Evolutionary conservation across 1,140 invertebrate species (phyloP).

Genomic region (Diuraphis noxia): DNA sequence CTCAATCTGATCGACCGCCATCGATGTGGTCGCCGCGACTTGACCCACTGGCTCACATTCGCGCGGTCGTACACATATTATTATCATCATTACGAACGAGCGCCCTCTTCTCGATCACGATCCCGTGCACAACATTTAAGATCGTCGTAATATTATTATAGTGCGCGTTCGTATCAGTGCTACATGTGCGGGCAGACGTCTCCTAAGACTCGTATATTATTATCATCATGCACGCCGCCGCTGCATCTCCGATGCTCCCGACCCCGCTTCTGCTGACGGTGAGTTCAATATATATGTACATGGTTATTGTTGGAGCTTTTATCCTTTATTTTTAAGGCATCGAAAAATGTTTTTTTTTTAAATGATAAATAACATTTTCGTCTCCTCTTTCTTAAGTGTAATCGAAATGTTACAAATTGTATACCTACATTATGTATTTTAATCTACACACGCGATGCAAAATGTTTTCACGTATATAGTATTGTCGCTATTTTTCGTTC

Average conservation of each 20-base stretch:
- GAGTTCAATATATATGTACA: neutral
- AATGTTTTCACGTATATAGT: neutral
- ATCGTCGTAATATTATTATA: neutral
- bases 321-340: neutral
- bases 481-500: neutral
- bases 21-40: neutral
- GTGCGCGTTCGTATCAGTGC: neutral
- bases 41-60: slow-evolving; percentile 39
- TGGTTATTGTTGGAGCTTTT: neutral
- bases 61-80: no score
- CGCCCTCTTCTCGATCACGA: neutral
- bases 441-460: no score
- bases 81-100: neutral
- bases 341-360: neutral
- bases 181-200: neutral
- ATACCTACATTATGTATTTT: no score
- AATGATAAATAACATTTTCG: no score
- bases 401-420: neutral
- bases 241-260: neutral
- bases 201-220: neutral
- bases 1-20: neutral
- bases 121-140: neutral
- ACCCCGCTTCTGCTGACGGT: neutral
- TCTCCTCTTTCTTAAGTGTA: neutral
- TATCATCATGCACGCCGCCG: neutral